Base-by-base conservation (phyloP, 1,140 invertebrate species). In the Drosophila bocki region DNA sequence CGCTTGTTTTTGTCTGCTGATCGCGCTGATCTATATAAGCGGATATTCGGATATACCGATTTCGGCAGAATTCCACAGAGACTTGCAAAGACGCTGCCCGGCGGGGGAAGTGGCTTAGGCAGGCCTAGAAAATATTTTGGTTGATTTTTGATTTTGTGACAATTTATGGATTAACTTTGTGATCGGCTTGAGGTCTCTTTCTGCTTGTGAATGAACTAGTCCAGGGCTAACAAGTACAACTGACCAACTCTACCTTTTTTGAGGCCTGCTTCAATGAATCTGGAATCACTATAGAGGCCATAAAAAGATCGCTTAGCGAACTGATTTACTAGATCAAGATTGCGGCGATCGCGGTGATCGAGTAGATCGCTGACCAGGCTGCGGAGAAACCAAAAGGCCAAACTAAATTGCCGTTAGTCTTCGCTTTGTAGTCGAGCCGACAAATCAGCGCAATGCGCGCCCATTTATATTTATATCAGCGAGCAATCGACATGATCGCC, bases 121-220 rank as follows among this genome's bases (percentile, higher is more conserved):
- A 65, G 61, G 74, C 79, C 63, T 50, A 19, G 17, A 72, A 77
- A 91, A 91, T 91, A 87, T 91, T 91, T 91, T 91, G 87, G 78
- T 82, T 77, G 71, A 79, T 82, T 80, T 88, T 75, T 81, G 88
- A 91, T 84, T 80, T 91, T 91, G 80, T 50, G 87, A 91, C 87
- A 84, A 87, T 91, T 91, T 87, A 59, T 58, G 83, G 78, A 79
- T 91, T 91, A 87, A 79, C 78, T 77, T 87, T 79, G n/a, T 44
- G 60, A 77, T 70, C 57, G 48, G 51, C 42, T 64, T 70, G 48
- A 33, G 19, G 35, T n/a, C 15, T 39, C 41, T 29, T 32, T 17
- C n/a, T 44, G 29, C 41, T 68, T 80, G 61, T 83, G 68, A 80
- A 69, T 80, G 76, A 82, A 61, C 19, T 39, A 37, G 22, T n/a